These are phyloP conservation scores for Beris morrisii DNA, from an alignment of 2,888 invertebrate species.

Conservation along the genomic window DNA sequence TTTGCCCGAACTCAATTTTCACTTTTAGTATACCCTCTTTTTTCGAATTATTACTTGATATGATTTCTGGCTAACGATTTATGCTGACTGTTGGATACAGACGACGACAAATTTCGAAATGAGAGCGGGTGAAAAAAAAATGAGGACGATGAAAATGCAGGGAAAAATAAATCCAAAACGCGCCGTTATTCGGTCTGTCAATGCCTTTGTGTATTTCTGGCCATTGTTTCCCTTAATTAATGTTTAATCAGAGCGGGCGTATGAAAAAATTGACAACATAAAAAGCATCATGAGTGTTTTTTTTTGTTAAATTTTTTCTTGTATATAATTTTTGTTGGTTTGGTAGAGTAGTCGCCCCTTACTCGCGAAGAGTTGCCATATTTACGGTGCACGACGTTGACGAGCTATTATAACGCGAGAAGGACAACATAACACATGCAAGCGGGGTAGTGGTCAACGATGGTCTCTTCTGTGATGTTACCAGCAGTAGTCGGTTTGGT, in stretches of 20 bases:
- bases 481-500: conserved; percentile 11
- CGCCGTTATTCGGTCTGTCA: conserved; percentile 41
- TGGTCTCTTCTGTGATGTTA: not conserved
- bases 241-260: conserved; percentile 53
- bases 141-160: too few species aligned
- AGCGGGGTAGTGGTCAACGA: conserved; percentile 17
- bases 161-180: conserved; percentile 1
- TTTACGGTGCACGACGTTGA: conserved; percentile 1
- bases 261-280: conserved; percentile 35
- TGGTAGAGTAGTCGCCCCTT: conserved; percentile 6
- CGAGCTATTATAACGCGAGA: conserved; percentile 9
- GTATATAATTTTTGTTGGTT: conserved; percentile 19
- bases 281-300: conserved; percentile 21
- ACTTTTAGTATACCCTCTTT: too few species aligned
- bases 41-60: too few species aligned
- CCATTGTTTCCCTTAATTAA: conserved; percentile 55
- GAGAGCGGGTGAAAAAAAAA: too few species aligned
- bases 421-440: conserved; percentile 4
- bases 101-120: too few species aligned
- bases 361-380: conserved; percentile 26
- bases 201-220: conserved; percentile 41
- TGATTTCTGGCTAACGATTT: too few species aligned
- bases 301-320: conserved; percentile 13
- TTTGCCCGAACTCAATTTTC: too few species aligned
- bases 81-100: too few species aligned